Base-by-base conservation (phyloP, 2,888 invertebrate genomes). In the Sinohyriopsis cumingii region DNA sequence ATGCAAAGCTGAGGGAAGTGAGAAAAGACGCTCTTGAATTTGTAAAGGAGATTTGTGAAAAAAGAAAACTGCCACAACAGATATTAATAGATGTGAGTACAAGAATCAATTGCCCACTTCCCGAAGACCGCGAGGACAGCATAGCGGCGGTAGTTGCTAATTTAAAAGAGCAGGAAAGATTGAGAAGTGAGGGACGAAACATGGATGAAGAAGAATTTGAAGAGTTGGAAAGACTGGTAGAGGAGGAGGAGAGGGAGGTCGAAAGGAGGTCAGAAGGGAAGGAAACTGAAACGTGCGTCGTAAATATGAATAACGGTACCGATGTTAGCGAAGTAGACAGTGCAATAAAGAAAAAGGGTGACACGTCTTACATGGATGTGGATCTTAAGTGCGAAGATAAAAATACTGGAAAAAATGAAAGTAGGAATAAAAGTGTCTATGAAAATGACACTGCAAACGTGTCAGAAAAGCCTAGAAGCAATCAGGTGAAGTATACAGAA, bases 251-350 rank as follows among this genome's bases (percentile, higher is more conserved):
- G 6, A 60, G 71, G 3, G 69, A 71, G 9, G 15, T 45, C 12
- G 71, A 75, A 25, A 62, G 69, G 22, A 64, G 71, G 69, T 63
- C 60, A 0, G 61, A 53, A 20, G 63, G 69, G 19, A 54, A 71
- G 28, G 55, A 67, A 7, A 61, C 3, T 15, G 45, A 45, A 45
- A 12, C 3, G 3, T 12, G 45, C 3, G 45, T 45, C 15, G 45
- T 45, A 45, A 67, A 25, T 59, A 69, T 5, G 20, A 55, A 45
- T 57, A 65, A 62, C 62, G 59, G 24, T 28, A 60, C 61, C 0
- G 22, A 24, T 3, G 12, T 19, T 15, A 24, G 19, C 3, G 59
- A 55, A 54, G 28, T 45, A 24, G 54, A 53, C 53, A 28, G 22
- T 33, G 20, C 54, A 19, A 63, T 53, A 19, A 59, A 63, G 4